Conservation (phyloP, 2,797 vertebrate species). For the Chiloscyllium punctatum region DNA sequence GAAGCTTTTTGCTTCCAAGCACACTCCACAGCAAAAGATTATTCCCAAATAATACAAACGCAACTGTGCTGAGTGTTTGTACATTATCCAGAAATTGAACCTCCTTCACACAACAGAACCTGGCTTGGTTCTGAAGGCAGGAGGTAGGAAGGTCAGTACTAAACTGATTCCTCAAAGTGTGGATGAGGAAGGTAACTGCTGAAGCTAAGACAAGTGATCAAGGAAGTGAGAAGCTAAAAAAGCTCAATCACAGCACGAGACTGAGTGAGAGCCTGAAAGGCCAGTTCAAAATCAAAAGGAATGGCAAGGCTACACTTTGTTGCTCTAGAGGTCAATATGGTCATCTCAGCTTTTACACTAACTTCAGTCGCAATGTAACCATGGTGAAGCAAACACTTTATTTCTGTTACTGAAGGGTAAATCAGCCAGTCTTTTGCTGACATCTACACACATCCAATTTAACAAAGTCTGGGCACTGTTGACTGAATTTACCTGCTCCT, state of each 20-base stretch:
- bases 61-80: background rate
- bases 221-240: background rate
- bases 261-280: background rate
- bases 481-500: background rate
- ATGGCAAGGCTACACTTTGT: background rate
- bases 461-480: background rate
- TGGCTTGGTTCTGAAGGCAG: background rate
- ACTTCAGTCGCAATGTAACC: background rate
- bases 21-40: background rate
- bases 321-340: background rate
- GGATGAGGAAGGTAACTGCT: background rate
- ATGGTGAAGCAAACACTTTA: background rate
- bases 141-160: background rate
- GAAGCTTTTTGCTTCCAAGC: background rate
- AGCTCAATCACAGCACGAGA: background rate
- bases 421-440: background rate
- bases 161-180: background rate
- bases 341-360: background rate
- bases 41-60: background rate
- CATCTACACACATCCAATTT: background rate
- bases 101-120: too few relatives aligned
- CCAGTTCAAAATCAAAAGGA: background rate
- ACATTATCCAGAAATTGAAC: background rate
- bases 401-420: background rate
- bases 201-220: background rate